Evolutionary conservation across 2,888 invertebrate species (phyloP).

Genomic region (Eupithecia tripunctaria): DNA sequence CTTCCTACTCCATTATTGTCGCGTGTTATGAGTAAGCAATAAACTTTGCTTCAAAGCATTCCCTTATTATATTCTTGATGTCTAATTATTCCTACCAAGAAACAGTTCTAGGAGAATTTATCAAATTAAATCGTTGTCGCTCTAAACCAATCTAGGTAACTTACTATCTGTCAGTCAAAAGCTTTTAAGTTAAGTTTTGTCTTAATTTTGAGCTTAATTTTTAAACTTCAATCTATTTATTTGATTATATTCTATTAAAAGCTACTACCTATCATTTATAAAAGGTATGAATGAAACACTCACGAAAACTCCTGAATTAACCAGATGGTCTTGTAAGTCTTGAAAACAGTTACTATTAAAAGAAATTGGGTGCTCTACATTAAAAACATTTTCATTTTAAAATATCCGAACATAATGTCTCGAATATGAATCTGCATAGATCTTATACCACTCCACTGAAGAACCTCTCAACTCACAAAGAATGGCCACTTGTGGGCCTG

Average conservation of each 20-base stretch:
- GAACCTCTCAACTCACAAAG: constrained; percentile 41
- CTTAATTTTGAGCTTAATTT: background rate
- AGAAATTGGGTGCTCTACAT: no score
- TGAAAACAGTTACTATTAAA: no score
- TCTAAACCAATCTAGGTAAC: background rate
- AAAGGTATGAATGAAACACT: no score
- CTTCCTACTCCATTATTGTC: constrained; percentile 32
- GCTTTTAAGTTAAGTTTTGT: background rate
- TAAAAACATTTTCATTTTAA: background rate
- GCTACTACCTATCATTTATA: no score
- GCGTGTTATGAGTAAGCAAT: constrained; percentile 23
- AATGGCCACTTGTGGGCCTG: constrained; percentile 41
- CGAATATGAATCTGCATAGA: constrained; percentile 42
- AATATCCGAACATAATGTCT: constrained; percentile 23
- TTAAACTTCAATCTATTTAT: no score
- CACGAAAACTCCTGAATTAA: no score
- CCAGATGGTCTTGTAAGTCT: no score
- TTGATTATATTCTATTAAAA: no score
- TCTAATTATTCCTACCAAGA: background rate
- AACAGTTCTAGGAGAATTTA: background rate
- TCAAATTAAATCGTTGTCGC: background rate
- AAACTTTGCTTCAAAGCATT: constrained; percentile 30
- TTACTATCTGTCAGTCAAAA: background rate
- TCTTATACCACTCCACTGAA: constrained; percentile 34
- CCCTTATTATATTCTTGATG: constrained; percentile 7